phyloP scores from a whole-genome alignment of 2,888 invertebrate genomes.

The Fragum fragum region DNA sequence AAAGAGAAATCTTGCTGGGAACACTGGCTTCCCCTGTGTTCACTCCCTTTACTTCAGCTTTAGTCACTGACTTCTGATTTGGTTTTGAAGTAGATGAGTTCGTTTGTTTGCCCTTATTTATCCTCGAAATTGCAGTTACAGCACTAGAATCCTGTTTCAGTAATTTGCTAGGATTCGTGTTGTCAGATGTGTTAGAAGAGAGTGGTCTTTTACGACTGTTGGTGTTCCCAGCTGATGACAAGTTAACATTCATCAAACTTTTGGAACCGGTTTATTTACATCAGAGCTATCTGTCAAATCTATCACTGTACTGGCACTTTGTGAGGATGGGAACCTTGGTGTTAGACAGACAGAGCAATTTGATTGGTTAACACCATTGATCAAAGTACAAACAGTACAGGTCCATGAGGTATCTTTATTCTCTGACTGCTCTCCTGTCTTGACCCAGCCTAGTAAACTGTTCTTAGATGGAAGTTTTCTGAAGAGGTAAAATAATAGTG shows the following conservation, averaged over 20 bases:
- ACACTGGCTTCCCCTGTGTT: neutral
- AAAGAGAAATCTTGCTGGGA: conserved; percentile 69
- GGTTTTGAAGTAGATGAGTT: neutral
- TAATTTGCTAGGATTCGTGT: neutral
- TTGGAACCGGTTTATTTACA: too few species aligned
- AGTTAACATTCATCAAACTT: too few species aligned
- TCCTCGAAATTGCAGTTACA: neutral
- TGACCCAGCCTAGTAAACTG: conserved; percentile 80
- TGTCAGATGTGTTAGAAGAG: neutral
- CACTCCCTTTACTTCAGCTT: neutral
- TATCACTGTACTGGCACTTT: neutral
- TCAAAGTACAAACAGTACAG: conserved; percentile 75
- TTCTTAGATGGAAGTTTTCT: conserved; percentile 74
- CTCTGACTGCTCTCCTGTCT: conserved; percentile 23
- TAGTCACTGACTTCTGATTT: neutral
- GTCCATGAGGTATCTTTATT: conserved; percentile 65
- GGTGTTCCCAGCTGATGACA: neutral
- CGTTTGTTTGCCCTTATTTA: neutral
- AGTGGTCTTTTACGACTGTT: conserved; percentile 30
- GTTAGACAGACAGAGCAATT: conserved; percentile 71
- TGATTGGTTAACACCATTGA: conserved; percentile 63
- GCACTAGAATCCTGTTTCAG: neutral
- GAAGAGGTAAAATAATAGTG: too few species aligned
- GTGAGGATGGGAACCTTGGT: conserved; percentile 23
- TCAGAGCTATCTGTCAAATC: too few species aligned